Evolutionary conservation across 2,797 vertebrate species (phyloP).

Genomic region (Erithacus rubecula): DNA sequence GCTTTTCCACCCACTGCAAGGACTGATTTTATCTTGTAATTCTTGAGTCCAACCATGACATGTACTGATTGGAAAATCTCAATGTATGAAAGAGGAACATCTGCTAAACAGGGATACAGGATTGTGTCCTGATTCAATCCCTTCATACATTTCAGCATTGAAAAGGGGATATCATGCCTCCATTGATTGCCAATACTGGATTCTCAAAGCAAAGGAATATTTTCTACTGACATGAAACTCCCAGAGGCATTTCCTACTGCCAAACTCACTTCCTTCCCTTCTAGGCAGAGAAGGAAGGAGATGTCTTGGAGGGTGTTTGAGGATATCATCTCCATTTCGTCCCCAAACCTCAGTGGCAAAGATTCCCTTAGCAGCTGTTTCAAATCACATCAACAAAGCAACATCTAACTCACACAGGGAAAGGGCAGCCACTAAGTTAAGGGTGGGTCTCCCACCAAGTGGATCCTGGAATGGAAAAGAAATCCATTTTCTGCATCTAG

Average conservation of each 20-base stretch:
- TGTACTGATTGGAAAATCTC: constrained; percentile 36
- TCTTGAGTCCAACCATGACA: constrained; percentile 39
- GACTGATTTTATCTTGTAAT: constrained; percentile 55
- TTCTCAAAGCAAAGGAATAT: not conserved
- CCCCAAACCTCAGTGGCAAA: not conserved
- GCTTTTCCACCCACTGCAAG: constrained; percentile 46
- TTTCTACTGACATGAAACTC: not conserved
- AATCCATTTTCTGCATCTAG: not conserved
- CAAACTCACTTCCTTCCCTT: not conserved
- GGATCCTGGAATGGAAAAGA: not conserved
- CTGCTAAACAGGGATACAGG: not conserved
- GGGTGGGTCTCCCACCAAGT: not conserved
- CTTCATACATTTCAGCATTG: not conserved
- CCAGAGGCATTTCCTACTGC: not conserved
- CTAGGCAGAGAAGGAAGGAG: not conserved
- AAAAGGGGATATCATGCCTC: not conserved
- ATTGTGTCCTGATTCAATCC: not conserved
- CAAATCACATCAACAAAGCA: constrained; percentile 29
- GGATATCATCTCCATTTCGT: not conserved
- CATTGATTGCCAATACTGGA: not conserved
- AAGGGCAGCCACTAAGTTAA: not conserved
- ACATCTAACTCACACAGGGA: not conserved
- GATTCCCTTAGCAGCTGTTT: not conserved
- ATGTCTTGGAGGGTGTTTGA: not conserved
- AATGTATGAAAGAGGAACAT: not conserved